Conservation (phyloP, 1,140 invertebrate species). For the Drosophila parvula region DNA sequence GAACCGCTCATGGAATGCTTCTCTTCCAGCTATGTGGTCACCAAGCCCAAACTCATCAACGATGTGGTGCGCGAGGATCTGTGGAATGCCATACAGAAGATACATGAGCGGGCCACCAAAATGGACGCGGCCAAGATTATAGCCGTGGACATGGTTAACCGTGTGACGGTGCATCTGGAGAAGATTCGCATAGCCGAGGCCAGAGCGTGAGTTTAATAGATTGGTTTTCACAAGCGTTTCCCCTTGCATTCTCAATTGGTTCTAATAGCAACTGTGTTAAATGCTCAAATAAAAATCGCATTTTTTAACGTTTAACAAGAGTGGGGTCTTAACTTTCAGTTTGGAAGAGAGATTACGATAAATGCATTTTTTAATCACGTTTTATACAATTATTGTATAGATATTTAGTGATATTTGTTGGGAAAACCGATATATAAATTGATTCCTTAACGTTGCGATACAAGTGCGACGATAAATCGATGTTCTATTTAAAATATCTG, state of each 20-base stretch:
- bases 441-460: too few species aligned
- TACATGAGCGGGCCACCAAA: conserved; percentile 89
- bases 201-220: conserved; percentile 87
- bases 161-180: conserved; percentile 93
- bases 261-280: too few species aligned
- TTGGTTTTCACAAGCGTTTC: too few species aligned
- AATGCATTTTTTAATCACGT: conserved; percentile 4
- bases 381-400: not conserved
- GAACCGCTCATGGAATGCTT: too few species aligned
- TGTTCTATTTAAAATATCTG: too few species aligned
- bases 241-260: not conserved
- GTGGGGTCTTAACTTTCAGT: too few species aligned
- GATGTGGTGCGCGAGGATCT: conserved; percentile 91
- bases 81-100: conserved; percentile 91
- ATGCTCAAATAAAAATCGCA: not conserved
- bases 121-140: conserved; percentile 93
- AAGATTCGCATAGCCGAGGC: conserved; percentile 91
- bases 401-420: too few species aligned
- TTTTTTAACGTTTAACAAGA: not conserved
- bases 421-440: too few species aligned
- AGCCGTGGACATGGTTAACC: conserved; percentile 90
- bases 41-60: conserved; percentile 86
- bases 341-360: not conserved
- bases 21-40: conserved; percentile 53
- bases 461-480: too few species aligned